A percentile compares a stretch with the other conserved stretches of the same genome.
Evolutionary conservation across 2,888 invertebrate species (phyloP).

Genomic region (Pinctada fucata): DNA sequence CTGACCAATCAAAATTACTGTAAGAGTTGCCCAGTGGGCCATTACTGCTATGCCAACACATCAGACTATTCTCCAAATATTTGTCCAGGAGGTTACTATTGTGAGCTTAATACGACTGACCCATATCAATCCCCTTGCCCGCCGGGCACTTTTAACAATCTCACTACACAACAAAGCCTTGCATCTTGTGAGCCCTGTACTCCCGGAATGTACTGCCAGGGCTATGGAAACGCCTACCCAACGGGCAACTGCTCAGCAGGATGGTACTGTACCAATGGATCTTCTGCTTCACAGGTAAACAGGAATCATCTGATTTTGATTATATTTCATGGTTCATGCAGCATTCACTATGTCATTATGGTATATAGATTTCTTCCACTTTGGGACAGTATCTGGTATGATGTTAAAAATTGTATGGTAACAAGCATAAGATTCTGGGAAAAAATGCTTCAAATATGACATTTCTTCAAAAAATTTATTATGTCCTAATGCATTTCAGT

Average conservation of each 20-base stretch:
- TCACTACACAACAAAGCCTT: constrained; percentile 56
- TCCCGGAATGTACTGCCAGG: constrained; percentile 69
- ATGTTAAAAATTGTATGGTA: no score
- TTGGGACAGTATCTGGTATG: no score
- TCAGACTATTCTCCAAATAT: constrained; percentile 65
- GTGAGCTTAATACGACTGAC: constrained; percentile 63
- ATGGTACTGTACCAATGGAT: constrained; percentile 70
- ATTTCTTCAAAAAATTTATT: no score
- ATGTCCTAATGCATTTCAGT: no score
- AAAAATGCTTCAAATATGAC: no score
- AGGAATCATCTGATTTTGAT: no score
- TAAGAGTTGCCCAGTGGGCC: constrained; percentile 70
- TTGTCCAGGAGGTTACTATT: constrained; percentile 71
- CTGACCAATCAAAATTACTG: constrained; percentile 66
- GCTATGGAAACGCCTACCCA: constrained; percentile 62
- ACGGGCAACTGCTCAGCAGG: constrained; percentile 67
- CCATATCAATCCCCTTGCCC: constrained; percentile 63
- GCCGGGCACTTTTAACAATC: constrained; percentile 66
- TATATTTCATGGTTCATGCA: no score
- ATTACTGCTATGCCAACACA: constrained; percentile 71
- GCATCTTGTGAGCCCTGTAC: constrained; percentile 60
- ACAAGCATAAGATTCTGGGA: no score
- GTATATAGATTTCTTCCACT: no score
- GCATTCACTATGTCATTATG: no score
- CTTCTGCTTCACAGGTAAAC: constrained; percentile 59